These are phyloP conservation scores for Origma solitaria DNA, from an alignment of 2,113 vertebrate species.

Conservation along the genomic window DNA sequence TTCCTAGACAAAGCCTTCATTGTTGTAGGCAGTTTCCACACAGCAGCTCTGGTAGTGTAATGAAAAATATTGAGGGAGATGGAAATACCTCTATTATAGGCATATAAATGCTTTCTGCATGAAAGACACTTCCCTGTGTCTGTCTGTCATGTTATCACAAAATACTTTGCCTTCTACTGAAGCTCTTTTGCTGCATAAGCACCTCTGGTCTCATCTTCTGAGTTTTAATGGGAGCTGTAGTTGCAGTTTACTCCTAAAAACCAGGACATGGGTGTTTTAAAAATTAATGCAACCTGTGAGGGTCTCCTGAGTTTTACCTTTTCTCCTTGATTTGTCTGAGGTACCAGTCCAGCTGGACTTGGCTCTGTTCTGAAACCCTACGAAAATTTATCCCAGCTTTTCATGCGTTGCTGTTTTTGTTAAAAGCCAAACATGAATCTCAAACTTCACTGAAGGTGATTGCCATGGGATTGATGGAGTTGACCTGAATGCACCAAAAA, in stretches of 20 bases:
- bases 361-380: neutral
- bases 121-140: neutral
- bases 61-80: neutral
- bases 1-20: neutral
- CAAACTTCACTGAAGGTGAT: neutral
- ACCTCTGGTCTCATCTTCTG: neutral
- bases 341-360: neutral
- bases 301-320: neutral
- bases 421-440: neutral
- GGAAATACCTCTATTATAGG: neutral
- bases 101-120: neutral
- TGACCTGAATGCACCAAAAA: neutral
- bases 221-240: neutral
- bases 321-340: neutral
- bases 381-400: neutral
- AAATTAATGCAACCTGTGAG: neutral
- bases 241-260: neutral
- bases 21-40: neutral
- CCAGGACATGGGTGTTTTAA: neutral
- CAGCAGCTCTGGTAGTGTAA: neutral
- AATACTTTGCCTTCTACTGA: neutral
- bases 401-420: neutral
- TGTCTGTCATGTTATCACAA: neutral
- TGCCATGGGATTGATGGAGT: neutral
- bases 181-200: constrained; percentile 32